These are phyloP conservation scores for Metellina segmentata DNA, from an alignment of 2,888 invertebrate genomes.

Conservation along the genomic window DNA sequence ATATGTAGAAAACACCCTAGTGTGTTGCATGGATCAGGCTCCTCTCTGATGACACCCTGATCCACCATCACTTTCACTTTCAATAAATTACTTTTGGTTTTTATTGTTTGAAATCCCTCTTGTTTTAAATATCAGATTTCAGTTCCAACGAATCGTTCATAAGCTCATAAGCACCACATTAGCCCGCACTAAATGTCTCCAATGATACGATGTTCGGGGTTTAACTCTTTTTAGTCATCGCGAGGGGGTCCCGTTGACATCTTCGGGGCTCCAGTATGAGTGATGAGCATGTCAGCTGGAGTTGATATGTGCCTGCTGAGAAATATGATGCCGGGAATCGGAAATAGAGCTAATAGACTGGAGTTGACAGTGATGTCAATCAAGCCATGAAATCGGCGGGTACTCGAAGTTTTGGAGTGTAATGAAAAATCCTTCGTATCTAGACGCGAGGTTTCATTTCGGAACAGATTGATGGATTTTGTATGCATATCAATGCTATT, in stretches of 20 bases:
- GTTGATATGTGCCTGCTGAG: conserved; percentile 20
- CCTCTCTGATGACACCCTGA: too few species aligned
- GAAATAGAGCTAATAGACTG: conserved; percentile 57
- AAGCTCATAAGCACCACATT: too few species aligned
- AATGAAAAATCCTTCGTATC: neutral
- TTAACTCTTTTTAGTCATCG: neutral
- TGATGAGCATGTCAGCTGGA: conserved; percentile 28
- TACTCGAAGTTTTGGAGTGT: neutral
- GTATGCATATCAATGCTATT: neutral
- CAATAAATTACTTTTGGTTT: too few species aligned
- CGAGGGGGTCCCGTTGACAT: neutral
- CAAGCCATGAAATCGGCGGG: neutral
- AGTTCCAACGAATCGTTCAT: too few species aligned
- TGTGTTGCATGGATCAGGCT: too few species aligned
- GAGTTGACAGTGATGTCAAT: conserved; percentile 48
- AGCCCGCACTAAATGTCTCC: too few species aligned
- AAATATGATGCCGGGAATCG: conserved; percentile 36
- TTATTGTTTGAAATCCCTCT: too few species aligned
- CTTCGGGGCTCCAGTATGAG: conserved; percentile 1
- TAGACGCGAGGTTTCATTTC: neutral
- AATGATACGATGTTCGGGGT: neutral
- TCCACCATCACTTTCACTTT: too few species aligned
- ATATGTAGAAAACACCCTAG: too few species aligned
- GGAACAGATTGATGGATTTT: neutral
- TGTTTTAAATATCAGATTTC: too few species aligned